Evolutionary conservation across 2,888 invertebrate species (phyloP), one percentile per base, ranked within the genome.

Genomic region (Atrina japonica): DNA sequence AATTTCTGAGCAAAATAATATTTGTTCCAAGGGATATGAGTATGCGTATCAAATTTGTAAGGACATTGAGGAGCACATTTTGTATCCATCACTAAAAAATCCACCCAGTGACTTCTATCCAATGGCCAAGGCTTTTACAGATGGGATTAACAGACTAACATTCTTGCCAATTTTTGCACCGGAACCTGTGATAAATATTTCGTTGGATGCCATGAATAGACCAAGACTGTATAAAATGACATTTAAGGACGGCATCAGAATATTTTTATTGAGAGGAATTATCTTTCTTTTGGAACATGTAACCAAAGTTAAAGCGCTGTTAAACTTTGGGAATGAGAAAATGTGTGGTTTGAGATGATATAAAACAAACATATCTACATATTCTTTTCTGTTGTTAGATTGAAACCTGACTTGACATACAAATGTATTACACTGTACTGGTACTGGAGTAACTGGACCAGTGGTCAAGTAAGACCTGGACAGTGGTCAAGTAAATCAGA

Each of bases 1-100:
- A 2, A 93, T 97, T 71, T 93, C 95, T 78, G 96, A 97, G 81
- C 63, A 83, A 25, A 84, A 85, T 63, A 89, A 89, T 60, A 79
- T 89, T 11, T 88, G 88, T 73, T 50, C 30, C 0, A 78, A 78
- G 21, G 79, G 78, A 7, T 81, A 82, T 35, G 61, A 73, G 0
- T 69, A 77, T 65, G 82, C 86, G 2, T 61, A 73, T 16, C 47
- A n/a, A 6, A 70, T 85, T 9, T 85, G 84, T 52, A 84, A 83
- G 70, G 81, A 84, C 29, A 85, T 88, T 41, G 86, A 88, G 67
- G 30, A 73, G 14, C 53, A 82, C 18, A 59, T 86, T 50, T 41
- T 87, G 0, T 47, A 82, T 23, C 84, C 83, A 21, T 74, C 82
- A 9, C 50, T 88, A 25, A 25, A 55, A n/a, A 66, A 82, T 16